These are phyloP conservation scores for Parnassius smintheus DNA, from an alignment of 2,888 invertebrate genomes.

Conservation along the genomic window DNA sequence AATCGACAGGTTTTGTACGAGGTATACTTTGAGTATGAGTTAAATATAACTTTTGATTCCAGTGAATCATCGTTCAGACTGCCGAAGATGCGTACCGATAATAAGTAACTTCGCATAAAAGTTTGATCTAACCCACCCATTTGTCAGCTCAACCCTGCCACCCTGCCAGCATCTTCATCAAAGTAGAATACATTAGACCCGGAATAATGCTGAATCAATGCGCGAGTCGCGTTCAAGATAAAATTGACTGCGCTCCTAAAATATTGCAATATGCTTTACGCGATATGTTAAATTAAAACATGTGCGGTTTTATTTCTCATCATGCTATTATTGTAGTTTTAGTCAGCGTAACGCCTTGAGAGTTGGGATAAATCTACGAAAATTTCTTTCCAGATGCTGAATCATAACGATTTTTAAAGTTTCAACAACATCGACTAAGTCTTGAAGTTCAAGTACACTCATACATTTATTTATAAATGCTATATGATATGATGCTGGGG, in stretches of 20 bases:
- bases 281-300: conserved; percentile 13
- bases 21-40: not conserved
- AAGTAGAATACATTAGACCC: conserved; percentile 18
- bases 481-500: too few species aligned
- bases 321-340: conserved; percentile 13
- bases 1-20: not conserved
- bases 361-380: too few species aligned
- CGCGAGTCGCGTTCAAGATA: conserved; percentile 22
- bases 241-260: conserved; percentile 23
- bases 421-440: too few species aligned
- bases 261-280: conserved; percentile 23
- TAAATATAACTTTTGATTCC: too few species aligned
- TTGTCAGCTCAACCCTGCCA: conserved; percentile 10
- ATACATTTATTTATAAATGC: too few species aligned
- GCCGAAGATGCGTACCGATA: too few species aligned
- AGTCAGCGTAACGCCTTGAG: not conserved
- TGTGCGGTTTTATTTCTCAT: conserved; percentile 2
- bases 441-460: too few species aligned
- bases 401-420: too few species aligned
- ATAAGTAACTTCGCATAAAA: too few species aligned
- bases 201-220: conserved; percentile 26
- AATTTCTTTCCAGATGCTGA: too few species aligned
- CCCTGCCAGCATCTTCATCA: conserved; percentile 19
- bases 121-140: not conserved
- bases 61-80: too few species aligned